Evolutionary conservation across 1,140 invertebrate genomes (phyloP), one percentile per base, ranked within the genome.

Genomic region (Apis dorsata): DNA sequence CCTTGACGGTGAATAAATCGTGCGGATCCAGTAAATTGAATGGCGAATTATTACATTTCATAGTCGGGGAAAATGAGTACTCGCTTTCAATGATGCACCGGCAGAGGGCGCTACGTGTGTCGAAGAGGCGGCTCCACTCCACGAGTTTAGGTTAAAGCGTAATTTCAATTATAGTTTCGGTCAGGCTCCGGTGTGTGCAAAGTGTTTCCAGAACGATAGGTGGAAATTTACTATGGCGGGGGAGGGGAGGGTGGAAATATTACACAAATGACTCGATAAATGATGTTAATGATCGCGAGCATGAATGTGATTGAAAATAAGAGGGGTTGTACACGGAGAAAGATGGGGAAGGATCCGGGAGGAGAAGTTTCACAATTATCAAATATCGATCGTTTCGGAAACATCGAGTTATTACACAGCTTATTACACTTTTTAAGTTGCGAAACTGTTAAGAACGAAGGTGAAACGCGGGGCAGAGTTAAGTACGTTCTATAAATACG

Each of bases 111-210:
- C 12, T n/a, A 21, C 28, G 34, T 62, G 53, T 19, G 60, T 62
- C 19, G n/a, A 28, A 70, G 66, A 44, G 66, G 57, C 0, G 21
- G 34, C 34, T 7, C 34, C 34, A 12, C 80, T 11, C 55, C 62
- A 34, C 60, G 9, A 49, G 49, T 51, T 57, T 49, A 68, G 65
- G 79, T 63, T 70, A 75, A 72, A 84, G 65, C 65, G 71, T 77
- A 84, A 84, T 86, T 86, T 78, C 82, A 86, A 86, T 86, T 86
- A 74, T n/a, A 84, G 83, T 84, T 79, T 62, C 60, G 51, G 19
- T 72, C n/a, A 21, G 79, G 19, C 59, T 55, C 21, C 2, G 59
- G 60, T 74, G 79, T 74, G 28, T 66, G 68, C 82, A 53, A 53
- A 21, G 62, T 69, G 77, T 59, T 60, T 69, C 53, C 28, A 53